A percentile compares a stretch with the other conserved stretches of the same genome.
phyloP scores from a whole-genome alignment of 2,797 vertebrate genomes.

The Gobio occitaniae region DNA sequence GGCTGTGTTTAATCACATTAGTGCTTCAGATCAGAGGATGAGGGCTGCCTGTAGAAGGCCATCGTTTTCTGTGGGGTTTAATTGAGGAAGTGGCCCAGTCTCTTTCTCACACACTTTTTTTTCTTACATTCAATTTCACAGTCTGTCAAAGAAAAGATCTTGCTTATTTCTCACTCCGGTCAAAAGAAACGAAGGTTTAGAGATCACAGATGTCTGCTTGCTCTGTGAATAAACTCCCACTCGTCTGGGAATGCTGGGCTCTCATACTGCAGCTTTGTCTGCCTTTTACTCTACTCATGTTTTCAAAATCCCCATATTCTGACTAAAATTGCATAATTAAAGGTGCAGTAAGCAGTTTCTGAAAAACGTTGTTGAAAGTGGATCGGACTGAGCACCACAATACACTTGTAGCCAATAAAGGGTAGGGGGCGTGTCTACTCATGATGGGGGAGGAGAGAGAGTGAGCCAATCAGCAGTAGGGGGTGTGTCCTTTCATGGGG shows the following conservation, averaged over 20 bases:
- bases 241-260: slow-evolving; percentile 15
- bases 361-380: neutral
- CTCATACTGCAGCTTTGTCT: neutral
- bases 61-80: neutral
- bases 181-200: neutral
- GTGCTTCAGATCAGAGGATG: neutral
- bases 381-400: neutral
- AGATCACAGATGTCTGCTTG: slow-evolving; percentile 7
- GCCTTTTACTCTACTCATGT: neutral
- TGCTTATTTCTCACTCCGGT: neutral
- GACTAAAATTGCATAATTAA: neutral
- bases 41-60: slow-evolving; percentile 5
- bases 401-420: neutral
- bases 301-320: neutral
- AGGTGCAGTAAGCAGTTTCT: neutral
- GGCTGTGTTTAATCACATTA: slow-evolving; percentile 22
- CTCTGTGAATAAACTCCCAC: slow-evolving; percentile 25
- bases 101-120: neutral
- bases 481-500: too few relatives aligned
- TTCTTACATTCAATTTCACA: neutral
- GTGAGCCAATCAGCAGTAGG: too few relatives aligned
- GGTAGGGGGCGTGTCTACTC: neutral
- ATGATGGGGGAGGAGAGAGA: neutral
- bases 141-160: neutral
- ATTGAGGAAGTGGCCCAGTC: neutral